Percentiles rank a stretch among this genome's conserved stretches.
phyloP scores from a whole-genome alignment of 2,888 invertebrate species.

The Plusia festucae region DNA sequence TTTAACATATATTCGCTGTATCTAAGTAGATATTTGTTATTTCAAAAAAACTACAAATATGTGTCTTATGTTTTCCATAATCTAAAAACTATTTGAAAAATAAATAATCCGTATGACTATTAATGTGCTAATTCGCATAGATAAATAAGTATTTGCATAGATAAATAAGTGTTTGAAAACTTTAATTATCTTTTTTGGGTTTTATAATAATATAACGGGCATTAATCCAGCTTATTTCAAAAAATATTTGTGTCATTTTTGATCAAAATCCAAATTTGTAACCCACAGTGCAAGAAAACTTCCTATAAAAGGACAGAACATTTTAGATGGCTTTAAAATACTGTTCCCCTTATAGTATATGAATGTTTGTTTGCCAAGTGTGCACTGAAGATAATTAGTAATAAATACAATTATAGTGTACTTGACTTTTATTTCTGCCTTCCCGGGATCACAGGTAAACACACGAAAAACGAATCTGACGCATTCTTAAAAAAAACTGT shows the following conservation, averaged over 20 bases:
- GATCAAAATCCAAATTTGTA: no score
- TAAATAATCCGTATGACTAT: no score
- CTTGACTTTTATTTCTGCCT: conserved; percentile 38
- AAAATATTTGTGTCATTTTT: no score
- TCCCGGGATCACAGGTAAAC: not conserved
- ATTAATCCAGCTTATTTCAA: no score
- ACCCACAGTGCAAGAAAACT: not conserved
- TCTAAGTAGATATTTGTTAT: no score
- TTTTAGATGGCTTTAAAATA: not conserved
- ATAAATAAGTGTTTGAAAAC: not conserved
- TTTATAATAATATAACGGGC: no score
- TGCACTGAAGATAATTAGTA: conserved; percentile 63
- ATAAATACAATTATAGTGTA: conserved; percentile 59
- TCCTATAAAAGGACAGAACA: not conserved
- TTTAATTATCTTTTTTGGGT: not conserved
- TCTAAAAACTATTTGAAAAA: no score
- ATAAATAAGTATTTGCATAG: not conserved
- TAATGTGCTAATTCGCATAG: not conserved
- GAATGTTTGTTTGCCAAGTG: conserved; percentile 54
- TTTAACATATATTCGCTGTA: no score
- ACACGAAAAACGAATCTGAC: not conserved
- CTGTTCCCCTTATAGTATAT: conserved; percentile 11
- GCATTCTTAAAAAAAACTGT: no score
- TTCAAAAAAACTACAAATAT: no score
- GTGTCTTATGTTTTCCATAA: no score